A percentile compares a stretch with the other conserved stretches of the same genome.
Conservation (phyloP, 2,888 invertebrate genomes). For the Drosophila cognata region DNA sequence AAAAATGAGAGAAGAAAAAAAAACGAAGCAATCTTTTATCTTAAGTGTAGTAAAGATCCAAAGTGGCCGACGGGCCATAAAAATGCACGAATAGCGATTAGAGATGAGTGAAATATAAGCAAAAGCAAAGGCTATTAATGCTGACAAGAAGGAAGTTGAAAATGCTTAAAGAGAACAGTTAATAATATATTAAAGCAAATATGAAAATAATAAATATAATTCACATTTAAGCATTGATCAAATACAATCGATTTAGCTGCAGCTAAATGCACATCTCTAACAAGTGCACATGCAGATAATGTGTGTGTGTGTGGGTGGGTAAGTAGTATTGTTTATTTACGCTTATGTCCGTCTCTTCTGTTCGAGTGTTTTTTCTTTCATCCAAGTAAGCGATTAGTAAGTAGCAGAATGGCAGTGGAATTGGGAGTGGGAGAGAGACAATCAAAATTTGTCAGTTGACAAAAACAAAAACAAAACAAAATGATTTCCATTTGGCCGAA, state of each 20-base stretch:
- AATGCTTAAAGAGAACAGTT: neutral
- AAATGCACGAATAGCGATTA: conserved; percentile 25
- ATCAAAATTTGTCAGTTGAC: conserved; percentile 77
- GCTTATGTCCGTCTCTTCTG: conserved; percentile 42
- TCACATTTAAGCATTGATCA: too few relatives aligned
- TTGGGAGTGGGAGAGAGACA: conserved; percentile 44
- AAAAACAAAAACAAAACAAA: conserved; percentile 54
- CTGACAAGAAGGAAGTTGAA: neutral
- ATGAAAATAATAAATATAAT: neutral
- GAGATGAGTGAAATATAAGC: conserved; percentile 19
- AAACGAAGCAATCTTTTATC: conserved; percentile 13
- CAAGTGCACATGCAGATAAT: conserved; percentile 29
- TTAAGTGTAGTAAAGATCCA: conserved; percentile 42
- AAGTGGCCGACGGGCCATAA: conserved; percentile 35
- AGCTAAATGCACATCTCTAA: conserved; percentile 32
- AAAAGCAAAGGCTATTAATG: neutral
- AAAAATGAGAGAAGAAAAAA: conserved; percentile 17
- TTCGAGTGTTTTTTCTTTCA: conserved; percentile 53
- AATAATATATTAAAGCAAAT: neutral
- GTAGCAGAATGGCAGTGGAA: conserved; percentile 9
- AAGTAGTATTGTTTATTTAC: conserved; percentile 68
- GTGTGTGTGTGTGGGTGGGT: conserved; percentile 22
- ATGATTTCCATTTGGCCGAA: conserved; percentile 70
- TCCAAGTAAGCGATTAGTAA: conserved; percentile 70
- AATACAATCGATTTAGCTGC: neutral